These are phyloP conservation scores for Toxostoma redivivum DNA, from an alignment of 2,113 vertebrate genomes.

Conservation along the genomic window DNA sequence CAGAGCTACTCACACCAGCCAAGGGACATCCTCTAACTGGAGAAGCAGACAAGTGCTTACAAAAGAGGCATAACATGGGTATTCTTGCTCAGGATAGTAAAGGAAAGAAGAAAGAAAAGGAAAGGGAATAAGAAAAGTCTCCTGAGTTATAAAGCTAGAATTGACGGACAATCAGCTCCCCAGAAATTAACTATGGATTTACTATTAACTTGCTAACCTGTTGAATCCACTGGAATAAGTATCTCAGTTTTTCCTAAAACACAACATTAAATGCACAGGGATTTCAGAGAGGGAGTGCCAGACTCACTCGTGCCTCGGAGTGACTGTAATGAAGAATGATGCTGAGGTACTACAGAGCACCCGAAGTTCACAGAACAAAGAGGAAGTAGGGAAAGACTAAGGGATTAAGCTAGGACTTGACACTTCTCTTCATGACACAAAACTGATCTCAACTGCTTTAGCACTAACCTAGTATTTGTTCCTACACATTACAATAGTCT, in stretches of 20 bases:
- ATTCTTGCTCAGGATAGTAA: neutral
- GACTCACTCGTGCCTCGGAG: neutral
- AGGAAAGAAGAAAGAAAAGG: neutral
- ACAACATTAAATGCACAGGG: neutral
- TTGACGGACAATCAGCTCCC: neutral
- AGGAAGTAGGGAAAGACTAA: neutral
- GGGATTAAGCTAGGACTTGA: neutral
- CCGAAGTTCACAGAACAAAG: neutral
- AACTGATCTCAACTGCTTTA: neutral
- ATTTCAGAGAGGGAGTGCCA: neutral
- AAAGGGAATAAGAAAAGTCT: neutral
- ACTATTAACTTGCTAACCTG: neutral
- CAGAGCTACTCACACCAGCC: neutral
- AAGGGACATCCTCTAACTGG: neutral
- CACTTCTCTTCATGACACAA: neutral
- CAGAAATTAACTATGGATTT: neutral
- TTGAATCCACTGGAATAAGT: neutral
- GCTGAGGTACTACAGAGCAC: neutral
- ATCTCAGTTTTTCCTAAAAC: neutral
- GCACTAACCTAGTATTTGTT: neutral
- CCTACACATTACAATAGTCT: neutral
- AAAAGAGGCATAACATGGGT: neutral
- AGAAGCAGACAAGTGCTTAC: neutral
- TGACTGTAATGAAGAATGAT: neutral
- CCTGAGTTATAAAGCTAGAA: constrained; percentile 41